Conservation (phyloP, 2,888 invertebrate species). For the Macaria notata region DNA sequence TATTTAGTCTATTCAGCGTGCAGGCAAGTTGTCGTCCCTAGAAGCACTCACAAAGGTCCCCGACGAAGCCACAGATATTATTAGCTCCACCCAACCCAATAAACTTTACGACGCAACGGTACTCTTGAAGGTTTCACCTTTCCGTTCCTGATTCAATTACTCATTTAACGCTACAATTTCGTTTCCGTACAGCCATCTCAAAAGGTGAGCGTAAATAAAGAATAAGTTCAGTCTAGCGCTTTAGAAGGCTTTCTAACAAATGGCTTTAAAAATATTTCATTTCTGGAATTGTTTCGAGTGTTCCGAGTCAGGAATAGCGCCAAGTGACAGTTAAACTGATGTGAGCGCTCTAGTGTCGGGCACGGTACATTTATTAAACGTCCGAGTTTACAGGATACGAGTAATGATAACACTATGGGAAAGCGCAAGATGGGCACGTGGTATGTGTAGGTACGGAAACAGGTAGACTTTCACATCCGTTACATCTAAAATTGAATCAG, state of each 20-base stretch:
- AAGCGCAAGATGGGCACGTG: constrained; percentile 2
- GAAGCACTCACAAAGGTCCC: background rate
- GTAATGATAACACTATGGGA: constrained; percentile 30
- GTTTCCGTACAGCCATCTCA: constrained; percentile 27
- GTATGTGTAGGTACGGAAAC: background rate
- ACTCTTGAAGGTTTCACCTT: constrained; percentile 11
- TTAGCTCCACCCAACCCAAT: constrained; percentile 9
- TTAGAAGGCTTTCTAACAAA: constrained; percentile 72
- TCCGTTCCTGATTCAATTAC: constrained; percentile 24
- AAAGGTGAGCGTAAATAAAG: constrained; percentile 55
- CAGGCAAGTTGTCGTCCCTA: constrained; percentile 1
- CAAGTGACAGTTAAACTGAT: constrained; percentile 76
- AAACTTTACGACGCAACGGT: constrained; percentile 8
- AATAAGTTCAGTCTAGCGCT: constrained; percentile 55
- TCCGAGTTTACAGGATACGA: constrained; percentile 44
- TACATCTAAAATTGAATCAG: constrained; percentile 20
- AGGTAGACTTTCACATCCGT: constrained; percentile 14
- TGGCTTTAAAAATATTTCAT: constrained; percentile 78
- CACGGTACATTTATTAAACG: constrained; percentile 69
- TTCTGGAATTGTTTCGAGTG: constrained; percentile 73
- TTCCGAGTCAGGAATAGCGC: constrained; percentile 70
- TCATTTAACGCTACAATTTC: constrained; percentile 29
- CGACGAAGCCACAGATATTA: constrained; percentile 1
- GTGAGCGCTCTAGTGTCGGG: constrained; percentile 53
- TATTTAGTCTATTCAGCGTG: constrained; percentile 5